phyloP scores from a whole-genome alignment of 2,888 invertebrate genomes.

The Pammene aurita region DNA sequence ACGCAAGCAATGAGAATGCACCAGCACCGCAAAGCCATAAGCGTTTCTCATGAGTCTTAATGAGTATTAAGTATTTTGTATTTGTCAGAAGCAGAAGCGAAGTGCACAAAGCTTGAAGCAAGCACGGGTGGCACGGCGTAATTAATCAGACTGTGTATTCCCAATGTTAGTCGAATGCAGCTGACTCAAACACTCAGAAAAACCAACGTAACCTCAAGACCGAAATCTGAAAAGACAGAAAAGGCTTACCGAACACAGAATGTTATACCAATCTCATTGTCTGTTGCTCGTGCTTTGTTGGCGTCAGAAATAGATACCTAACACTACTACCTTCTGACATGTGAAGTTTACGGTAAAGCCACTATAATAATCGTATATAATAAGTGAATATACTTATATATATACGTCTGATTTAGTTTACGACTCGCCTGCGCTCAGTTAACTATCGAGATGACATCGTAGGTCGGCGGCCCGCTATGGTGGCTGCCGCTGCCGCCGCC shows the following conservation, averaged over 20 bases:
- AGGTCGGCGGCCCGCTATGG: background rate
- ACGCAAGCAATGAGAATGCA: background rate
- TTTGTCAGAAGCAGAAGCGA: constrained; percentile 6
- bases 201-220: background rate
- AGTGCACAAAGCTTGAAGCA: background rate
- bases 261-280: too few relatives aligned
- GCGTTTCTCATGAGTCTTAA: background rate
- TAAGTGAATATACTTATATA: too few relatives aligned
- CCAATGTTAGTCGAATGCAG: background rate
- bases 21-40: constrained; percentile 4
- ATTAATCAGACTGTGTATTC: constrained; percentile 5
- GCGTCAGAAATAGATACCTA: too few relatives aligned
- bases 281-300: too few relatives aligned
- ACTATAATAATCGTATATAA: too few relatives aligned
- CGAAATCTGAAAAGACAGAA: too few relatives aligned
- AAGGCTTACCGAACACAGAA: too few relatives aligned
- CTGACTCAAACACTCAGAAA: background rate
- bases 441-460: background rate
- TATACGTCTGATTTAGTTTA: background rate
- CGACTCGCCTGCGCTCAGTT: background rate
- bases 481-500: background rate
- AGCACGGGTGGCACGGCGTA: constrained; percentile 8
- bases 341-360: too few relatives aligned
- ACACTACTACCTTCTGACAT: too few relatives aligned
- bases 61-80: constrained; percentile 10